These are phyloP conservation scores for Polietes domitor DNA, from an alignment of 2,888 invertebrate species.

Conservation along the genomic window DNA sequence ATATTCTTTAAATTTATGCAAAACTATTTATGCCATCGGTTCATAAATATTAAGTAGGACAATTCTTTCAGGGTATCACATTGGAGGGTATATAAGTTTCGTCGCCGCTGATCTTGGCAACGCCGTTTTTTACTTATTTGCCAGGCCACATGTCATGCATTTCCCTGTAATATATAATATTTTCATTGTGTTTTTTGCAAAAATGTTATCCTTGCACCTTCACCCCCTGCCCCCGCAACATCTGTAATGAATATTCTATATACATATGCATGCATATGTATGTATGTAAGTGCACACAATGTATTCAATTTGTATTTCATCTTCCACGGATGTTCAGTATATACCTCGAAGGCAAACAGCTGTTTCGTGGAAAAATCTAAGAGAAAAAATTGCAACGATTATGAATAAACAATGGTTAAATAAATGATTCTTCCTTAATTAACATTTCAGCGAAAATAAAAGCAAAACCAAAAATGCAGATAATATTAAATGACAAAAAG, in stretches of 20 bases:
- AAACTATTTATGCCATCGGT: too few relatives aligned
- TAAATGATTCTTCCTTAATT: conserved; percentile 28
- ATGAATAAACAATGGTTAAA: conserved; percentile 39
- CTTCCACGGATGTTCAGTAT: neutral
- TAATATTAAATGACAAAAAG: neutral
- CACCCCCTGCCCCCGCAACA: too few relatives aligned
- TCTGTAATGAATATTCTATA: neutral
- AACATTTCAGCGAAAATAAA: conserved; percentile 25
- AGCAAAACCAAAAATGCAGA: neutral
- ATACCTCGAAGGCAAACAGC: conserved; percentile 60
- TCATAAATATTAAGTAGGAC: too few relatives aligned
- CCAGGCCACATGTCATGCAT: too few relatives aligned
- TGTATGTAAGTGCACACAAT: neutral
- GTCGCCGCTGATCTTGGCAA: too few relatives aligned
- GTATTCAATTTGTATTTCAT: conserved; percentile 15
- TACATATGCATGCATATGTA: neutral
- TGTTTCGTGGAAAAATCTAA: conserved; percentile 44
- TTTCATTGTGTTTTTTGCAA: too few relatives aligned
- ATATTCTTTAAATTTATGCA: too few relatives aligned
- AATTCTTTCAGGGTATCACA: too few relatives aligned
- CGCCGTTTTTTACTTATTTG: too few relatives aligned
- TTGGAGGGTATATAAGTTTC: too few relatives aligned
- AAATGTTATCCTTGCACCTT: neutral
- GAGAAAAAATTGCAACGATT: conserved; percentile 20
- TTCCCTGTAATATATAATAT: too few relatives aligned